Percentiles rank a stretch among this genome's conserved stretches.
These are phyloP conservation scores for Pogonognathellus flavescens DNA, from an alignment of 1,140 invertebrate genomes.

Conservation along the genomic window DNA sequence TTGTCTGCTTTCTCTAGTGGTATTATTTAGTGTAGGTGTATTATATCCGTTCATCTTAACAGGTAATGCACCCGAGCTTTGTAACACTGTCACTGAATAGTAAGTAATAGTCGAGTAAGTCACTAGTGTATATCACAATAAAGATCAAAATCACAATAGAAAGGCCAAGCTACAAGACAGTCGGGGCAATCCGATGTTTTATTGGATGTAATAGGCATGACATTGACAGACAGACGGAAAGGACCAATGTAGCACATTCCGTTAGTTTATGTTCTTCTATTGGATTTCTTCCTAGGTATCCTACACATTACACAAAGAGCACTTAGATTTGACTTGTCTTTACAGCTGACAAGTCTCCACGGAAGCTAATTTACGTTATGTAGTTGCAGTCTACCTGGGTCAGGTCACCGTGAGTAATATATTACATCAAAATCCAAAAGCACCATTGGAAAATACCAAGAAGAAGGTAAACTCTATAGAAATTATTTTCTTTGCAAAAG, in stretches of 20 bases:
- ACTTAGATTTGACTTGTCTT: slow-evolving; percentile 10
- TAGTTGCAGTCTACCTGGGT: not conserved
- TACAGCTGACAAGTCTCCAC: slow-evolving; percentile 15
- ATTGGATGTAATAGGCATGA: slow-evolving; percentile 3
- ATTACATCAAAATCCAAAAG: slow-evolving; percentile 15
- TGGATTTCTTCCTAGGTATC: not conserved
- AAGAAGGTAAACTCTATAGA: slow-evolving; percentile 4
- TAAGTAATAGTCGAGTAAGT: slow-evolving; percentile 16
- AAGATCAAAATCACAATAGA: slow-evolving; percentile 42
- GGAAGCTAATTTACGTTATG: slow-evolving; percentile 8
- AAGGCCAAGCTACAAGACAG: slow-evolving; percentile 29
- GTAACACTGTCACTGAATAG: not conserved
- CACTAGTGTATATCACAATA: slow-evolving; percentile 8
- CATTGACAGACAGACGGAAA: slow-evolving; percentile 26
- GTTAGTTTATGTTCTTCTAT: not conserved
- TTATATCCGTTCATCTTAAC: not conserved
- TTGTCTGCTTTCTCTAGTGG: too few species aligned
- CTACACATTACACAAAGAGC: not conserved
- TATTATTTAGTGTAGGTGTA: too few species aligned
- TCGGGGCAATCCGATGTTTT: not conserved
- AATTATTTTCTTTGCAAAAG: not conserved
- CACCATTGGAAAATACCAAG: slow-evolving; percentile 20
- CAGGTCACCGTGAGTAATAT: slow-evolving; percentile 19
- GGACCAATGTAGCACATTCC: not conserved
- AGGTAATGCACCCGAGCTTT: not conserved